Conservation (phyloP, 2,797 vertebrate genomes). For the Eremophila alpestris region DNA sequence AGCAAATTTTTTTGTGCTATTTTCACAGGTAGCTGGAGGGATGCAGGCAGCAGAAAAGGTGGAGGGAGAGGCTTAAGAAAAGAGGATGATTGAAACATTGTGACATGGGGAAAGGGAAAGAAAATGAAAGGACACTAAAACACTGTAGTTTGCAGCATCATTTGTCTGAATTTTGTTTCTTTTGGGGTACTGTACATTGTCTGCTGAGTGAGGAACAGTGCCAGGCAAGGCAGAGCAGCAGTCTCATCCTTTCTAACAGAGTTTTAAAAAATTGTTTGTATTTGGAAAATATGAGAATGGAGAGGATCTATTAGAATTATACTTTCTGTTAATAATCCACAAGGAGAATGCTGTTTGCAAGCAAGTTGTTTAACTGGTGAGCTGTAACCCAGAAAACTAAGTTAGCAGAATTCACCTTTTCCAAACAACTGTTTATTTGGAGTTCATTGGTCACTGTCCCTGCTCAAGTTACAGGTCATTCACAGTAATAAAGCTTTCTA, state of each 20-base stretch:
- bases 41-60: not conserved
- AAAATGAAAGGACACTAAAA: not conserved
- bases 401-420: conserved; percentile 12
- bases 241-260: not conserved
- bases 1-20: not conserved
- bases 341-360: not conserved
- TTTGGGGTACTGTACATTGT: not conserved
- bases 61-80: not conserved
- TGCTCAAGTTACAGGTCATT: conserved; percentile 9
- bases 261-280: not conserved
- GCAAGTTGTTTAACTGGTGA: not conserved
- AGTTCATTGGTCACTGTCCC: not conserved
- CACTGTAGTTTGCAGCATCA: not conserved
- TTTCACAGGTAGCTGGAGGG: not conserved
- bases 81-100: not conserved
- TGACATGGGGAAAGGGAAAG: not conserved
- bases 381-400: not conserved
- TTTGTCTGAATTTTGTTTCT: not conserved
- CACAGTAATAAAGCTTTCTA: conserved; percentile 14
- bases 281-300: not conserved
- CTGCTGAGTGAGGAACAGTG: not conserved
- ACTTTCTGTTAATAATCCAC: not conserved
- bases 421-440: not conserved
- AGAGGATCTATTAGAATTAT: not conserved
- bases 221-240: not conserved